phyloP scores from a whole-genome alignment of 2,113 vertebrate species.

The Tragulus kanchil region DNA sequence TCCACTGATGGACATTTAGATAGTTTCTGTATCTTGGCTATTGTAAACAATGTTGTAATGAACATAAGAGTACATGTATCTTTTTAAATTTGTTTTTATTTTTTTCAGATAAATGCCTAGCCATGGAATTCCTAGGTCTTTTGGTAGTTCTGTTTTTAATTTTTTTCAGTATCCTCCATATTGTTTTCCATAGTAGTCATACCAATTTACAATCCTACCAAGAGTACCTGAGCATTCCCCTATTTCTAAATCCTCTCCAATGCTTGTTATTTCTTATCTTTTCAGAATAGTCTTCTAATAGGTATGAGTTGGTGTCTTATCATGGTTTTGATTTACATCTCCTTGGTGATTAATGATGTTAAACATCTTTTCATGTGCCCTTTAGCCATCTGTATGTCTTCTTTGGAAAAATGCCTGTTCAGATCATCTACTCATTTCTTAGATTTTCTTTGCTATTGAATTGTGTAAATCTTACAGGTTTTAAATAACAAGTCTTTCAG shows the following conservation, averaged over 20 bases:
- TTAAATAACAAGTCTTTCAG: constrained; percentile 16
- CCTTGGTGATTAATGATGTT: background rate
- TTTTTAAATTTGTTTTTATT: background rate
- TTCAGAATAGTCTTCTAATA: background rate
- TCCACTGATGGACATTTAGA: background rate
- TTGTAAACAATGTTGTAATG: background rate
- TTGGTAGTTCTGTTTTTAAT: background rate
- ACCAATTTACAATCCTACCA: background rate
- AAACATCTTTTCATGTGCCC: background rate
- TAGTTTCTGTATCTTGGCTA: background rate
- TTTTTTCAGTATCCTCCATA: background rate
- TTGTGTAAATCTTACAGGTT: background rate
- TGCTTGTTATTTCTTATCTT: background rate
- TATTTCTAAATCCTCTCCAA: background rate
- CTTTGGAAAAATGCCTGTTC: background rate
- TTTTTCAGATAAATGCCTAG: background rate
- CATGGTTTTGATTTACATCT: background rate
- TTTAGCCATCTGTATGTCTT: background rate
- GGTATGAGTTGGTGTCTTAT: background rate
- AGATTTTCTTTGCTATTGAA: background rate
- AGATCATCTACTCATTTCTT: background rate
- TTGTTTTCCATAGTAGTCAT: background rate
- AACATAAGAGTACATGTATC: background rate
- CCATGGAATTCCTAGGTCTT: background rate
- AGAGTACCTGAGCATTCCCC: no score